Evolutionary conservation across 2,797 vertebrate species (phyloP).

Genomic region (Tamandua tetradactyla): DNA sequence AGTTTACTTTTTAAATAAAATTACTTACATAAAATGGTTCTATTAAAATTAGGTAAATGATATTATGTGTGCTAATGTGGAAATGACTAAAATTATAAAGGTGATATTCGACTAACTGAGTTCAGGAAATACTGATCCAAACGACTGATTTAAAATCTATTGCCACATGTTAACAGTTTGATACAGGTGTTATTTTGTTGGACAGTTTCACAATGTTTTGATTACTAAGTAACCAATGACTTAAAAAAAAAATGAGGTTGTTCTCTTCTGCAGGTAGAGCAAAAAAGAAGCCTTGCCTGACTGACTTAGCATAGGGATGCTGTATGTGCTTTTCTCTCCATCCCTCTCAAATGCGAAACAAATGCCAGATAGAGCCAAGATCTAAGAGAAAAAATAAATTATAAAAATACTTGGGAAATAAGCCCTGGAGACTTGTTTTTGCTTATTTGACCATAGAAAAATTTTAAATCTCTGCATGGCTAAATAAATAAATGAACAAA

Average conservation of each 20-base stretch:
- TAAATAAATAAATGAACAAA: not conserved
- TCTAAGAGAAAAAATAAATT: not conserved
- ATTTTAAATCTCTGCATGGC: not conserved
- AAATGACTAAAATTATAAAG: not conserved
- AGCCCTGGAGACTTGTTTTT: not conserved
- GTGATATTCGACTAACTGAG: not conserved
- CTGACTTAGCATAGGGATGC: not conserved
- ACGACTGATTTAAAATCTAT: not conserved
- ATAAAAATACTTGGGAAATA: not conserved
- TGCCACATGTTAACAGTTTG: not conserved
- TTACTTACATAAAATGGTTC: not conserved
- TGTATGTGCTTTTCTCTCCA: not conserved
- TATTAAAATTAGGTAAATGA: not conserved
- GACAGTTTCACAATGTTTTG: not conserved
- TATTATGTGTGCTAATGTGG: not conserved
- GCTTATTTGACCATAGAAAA: not conserved
- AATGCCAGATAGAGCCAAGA: not conserved
- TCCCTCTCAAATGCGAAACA: not conserved
- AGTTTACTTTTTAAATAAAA: conserved; percentile 30
- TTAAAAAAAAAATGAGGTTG: not conserved
- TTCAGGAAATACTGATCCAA: conserved; percentile 19
- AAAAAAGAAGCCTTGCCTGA: not conserved
- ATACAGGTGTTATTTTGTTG: not conserved
- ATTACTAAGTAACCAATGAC: not conserved
- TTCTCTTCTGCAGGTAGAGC: not conserved